Evolutionary conservation across 2,113 vertebrate species (phyloP), one percentile per base, ranked within the genome.

Genomic region (Centropristis striata): DNA sequence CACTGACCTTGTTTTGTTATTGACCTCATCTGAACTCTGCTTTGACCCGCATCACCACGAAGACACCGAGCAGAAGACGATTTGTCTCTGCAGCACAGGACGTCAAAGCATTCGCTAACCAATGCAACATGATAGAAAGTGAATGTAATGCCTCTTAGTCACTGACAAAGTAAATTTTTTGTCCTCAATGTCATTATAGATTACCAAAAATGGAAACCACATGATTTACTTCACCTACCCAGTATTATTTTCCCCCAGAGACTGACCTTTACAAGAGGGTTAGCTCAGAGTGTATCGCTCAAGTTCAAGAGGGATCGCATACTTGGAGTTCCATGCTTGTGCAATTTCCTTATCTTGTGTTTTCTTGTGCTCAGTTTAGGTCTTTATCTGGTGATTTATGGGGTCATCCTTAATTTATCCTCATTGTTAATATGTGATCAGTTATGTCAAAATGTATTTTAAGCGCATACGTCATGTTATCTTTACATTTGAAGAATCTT

Each of bases 261-360:
- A 11, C 5, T 42, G 69, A 78, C 65, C 37, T 81, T 41, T 44
- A 32, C 25, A 51, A 25, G 54, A 55, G 32, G 28, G 37, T 54
- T 7, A 54, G n/a, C 28, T 67, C 47, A 53, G 7, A 73, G 27
- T 28, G 20, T 8, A 69, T 75, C 61, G 20, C 11, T 49, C 55
- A 50, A 44, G 15, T 65, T 71, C 66, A 66, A 75, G 60, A 76
- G 2, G 61, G 49, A 55, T 50, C 1, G 11, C 71, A 77, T 69
- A 71, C 28, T 71, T 79, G 20, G 51, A 55, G 71, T 72, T 79
- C 60, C 61, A 41, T 1, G 7, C 37, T 81, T 78, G 69, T 75
- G 79, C 42, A 80, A 86, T 60, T 21, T 74, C 49, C 66, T 68
- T 74, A 78, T 76, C 67, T 71, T 49, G 15, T 71, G 58, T 77